Percentiles rank a stretch among this genome's conserved stretches.
Evolutionary conservation across 2,113 vertebrate species (phyloP).

Genomic region (Nothobranchius furzeri): DNA sequence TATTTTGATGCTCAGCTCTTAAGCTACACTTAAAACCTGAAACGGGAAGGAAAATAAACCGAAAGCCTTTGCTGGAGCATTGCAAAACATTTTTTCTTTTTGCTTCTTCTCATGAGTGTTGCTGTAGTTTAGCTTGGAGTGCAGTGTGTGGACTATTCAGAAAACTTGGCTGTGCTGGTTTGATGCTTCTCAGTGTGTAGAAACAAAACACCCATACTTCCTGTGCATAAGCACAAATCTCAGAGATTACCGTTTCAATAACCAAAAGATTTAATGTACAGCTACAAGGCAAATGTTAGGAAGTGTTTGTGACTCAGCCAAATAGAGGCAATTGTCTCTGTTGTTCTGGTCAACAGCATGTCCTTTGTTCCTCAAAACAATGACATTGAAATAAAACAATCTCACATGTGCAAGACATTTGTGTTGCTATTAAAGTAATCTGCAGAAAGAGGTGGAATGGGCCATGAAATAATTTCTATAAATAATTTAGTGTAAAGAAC

Average conservation of each 20-base stretch:
- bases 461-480: background rate
- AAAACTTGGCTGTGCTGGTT: background rate
- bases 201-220: too few relatives aligned
- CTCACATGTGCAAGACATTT: too few relatives aligned
- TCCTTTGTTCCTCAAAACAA: background rate
- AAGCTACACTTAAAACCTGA: too few relatives aligned
- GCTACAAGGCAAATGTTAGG: background rate
- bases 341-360: background rate
- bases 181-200: too few relatives aligned
- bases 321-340: background rate
- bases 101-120: too few relatives aligned
- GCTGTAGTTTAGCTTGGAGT: too few relatives aligned
- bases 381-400: background rate
- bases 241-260: constrained; percentile 1
- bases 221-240: background rate
- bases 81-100: too few relatives aligned
- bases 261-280: background rate
- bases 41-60: too few relatives aligned
- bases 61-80: too few relatives aligned
- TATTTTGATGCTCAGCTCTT: too few relatives aligned
- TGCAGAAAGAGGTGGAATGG: constrained; percentile 1
- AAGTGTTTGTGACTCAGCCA: background rate
- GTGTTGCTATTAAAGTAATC: background rate
- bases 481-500: constrained; percentile 5
- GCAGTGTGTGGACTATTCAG: background rate